Evolutionary conservation across 2,797 vertebrate species (phyloP).

Genomic region (Sebastes elongatus): DNA sequence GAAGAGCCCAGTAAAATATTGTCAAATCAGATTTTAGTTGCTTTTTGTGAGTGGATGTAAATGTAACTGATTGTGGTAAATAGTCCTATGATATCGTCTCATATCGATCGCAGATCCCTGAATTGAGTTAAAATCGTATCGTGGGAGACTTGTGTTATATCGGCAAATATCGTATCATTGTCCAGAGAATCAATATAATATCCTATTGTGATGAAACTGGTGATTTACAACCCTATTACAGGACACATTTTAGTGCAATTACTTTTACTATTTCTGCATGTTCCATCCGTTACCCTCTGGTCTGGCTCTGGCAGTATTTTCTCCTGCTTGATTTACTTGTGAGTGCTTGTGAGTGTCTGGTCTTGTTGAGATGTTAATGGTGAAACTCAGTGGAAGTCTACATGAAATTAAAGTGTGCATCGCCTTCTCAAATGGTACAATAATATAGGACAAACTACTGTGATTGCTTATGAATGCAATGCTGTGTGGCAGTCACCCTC

Average conservation of each 20-base stretch:
- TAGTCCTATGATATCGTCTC: too few relatives aligned
- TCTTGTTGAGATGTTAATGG: background rate
- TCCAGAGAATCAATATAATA: too few relatives aligned
- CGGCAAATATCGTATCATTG: too few relatives aligned
- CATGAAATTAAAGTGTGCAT: background rate
- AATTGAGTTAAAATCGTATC: too few relatives aligned
- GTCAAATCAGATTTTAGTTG: too few relatives aligned
- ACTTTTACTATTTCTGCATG: background rate
- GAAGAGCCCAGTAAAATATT: too few relatives aligned
- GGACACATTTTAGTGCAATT: background rate
- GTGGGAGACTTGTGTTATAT: too few relatives aligned
- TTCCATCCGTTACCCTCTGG: background rate
- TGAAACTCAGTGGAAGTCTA: background rate
- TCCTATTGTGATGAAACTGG: too few relatives aligned
- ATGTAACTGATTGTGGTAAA: too few relatives aligned
- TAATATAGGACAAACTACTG: background rate
- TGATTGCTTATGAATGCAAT: slow-evolving; percentile 15
- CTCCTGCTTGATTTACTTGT: background rate
- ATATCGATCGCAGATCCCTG: too few relatives aligned
- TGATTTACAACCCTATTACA: too few relatives aligned
- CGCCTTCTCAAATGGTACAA: background rate
- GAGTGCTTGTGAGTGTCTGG: background rate
- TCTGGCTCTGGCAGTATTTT: background rate
- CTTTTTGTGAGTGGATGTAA: too few relatives aligned
- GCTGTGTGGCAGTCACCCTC: background rate